Evolutionary conservation across 2,113 vertebrate genomes (phyloP).

Genomic region (Hiodon tergisus): DNA sequence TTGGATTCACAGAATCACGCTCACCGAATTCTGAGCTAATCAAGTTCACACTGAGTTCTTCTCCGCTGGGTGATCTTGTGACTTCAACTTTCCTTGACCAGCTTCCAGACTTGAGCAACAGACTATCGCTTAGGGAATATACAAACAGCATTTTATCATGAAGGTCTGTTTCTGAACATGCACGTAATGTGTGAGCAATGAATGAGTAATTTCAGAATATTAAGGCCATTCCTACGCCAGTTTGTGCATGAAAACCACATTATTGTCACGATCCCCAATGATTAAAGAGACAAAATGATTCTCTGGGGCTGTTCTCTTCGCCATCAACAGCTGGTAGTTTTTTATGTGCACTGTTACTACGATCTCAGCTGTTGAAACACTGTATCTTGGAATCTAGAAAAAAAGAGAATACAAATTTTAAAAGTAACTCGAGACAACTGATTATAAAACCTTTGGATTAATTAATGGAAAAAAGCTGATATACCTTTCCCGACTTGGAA

Average conservation of each 20-base stretch:
- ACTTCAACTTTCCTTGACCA: slow-evolving; percentile 89
- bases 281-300: slow-evolving; percentile 76
- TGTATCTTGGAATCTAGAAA: slow-evolving; percentile 77
- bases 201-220: background rate
- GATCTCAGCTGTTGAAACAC: slow-evolving; percentile 71
- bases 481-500: background rate
- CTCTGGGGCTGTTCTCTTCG: slow-evolving; percentile 78
- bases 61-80: slow-evolving; percentile 67
- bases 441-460: background rate
- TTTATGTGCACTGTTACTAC: slow-evolving; percentile 74
- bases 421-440: background rate
- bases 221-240: slow-evolving; percentile 54
- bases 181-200: background rate
- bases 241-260: slow-evolving; percentile 81
- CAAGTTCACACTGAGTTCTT: slow-evolving; percentile 80
- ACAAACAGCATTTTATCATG: background rate
- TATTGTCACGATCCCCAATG: slow-evolving; percentile 85
- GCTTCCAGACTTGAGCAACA: slow-evolving; percentile 75
- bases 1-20: slow-evolving; percentile 33
- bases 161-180: background rate
- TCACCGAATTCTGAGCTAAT: slow-evolving; percentile 94
- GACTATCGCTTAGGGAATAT: slow-evolving; percentile 68
- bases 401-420: background rate
- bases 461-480: background rate
- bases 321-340: slow-evolving; percentile 77